These are phyloP conservation scores for Punctoribates punctum DNA, from an alignment of 2,888 invertebrate genomes.

Conservation along the genomic window DNA sequence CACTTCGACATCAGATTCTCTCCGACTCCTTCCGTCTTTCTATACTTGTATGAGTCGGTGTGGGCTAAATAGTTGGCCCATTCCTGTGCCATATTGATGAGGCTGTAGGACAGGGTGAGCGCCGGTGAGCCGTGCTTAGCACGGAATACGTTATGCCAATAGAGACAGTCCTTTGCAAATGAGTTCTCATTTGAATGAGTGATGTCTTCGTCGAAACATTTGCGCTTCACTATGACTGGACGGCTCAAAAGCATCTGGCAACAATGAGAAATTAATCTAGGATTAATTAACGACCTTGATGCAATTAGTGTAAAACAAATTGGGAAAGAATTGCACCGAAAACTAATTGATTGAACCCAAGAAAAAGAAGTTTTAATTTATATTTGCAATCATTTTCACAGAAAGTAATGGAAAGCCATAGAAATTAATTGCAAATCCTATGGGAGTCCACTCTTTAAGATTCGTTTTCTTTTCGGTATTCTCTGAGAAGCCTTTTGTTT, in stretches of 20 bases:
- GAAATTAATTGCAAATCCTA: too few relatives aligned
- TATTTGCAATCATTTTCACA: too few relatives aligned
- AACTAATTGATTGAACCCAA: too few relatives aligned
- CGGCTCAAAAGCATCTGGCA: neutral
- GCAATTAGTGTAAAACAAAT: too few relatives aligned
- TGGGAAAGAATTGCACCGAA: too few relatives aligned
- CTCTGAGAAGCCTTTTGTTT: too few relatives aligned
- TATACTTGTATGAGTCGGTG: constrained; percentile 69
- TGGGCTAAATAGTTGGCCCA: constrained; percentile 84
- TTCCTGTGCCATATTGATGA: constrained; percentile 75
- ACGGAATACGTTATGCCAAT: constrained; percentile 78
- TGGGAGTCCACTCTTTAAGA: too few relatives aligned
- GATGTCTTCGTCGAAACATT: neutral
- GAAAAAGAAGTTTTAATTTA: too few relatives aligned
- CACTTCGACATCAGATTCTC: constrained; percentile 62
- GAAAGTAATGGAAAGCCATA: too few relatives aligned
- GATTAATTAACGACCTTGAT: neutral
- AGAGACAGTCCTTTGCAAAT: constrained; percentile 73
- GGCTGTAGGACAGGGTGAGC: constrained; percentile 65
- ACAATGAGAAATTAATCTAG: neutral
- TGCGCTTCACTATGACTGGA: constrained; percentile 6
- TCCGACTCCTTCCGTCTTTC: constrained; percentile 57
- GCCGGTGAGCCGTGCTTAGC: constrained; percentile 70
- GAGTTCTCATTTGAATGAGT: constrained; percentile 39
- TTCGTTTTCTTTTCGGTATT: too few relatives aligned